These are phyloP conservation scores for Mythimna vitellina DNA, from an alignment of 2,888 invertebrate species.

Conservation along the genomic window DNA sequence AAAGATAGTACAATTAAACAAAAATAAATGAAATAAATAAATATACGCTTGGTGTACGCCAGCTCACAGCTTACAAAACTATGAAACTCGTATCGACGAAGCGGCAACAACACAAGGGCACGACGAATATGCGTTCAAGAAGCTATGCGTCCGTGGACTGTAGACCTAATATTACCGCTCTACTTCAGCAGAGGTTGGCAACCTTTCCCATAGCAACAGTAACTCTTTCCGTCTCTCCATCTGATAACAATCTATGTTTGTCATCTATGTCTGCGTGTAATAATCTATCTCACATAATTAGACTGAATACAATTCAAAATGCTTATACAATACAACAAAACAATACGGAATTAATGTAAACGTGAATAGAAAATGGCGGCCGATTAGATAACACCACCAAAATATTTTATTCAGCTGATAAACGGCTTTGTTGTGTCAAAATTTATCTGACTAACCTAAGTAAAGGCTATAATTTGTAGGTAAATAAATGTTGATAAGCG, in stretches of 20 bases:
- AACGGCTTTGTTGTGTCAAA: conserved; percentile 57
- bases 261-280: conserved; percentile 7
- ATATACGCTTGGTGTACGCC: no score
- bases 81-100: no score
- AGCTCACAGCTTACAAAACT: no score
- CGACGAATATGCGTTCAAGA: no score
- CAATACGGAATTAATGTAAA: conserved; percentile 43
- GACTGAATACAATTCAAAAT: background rate
- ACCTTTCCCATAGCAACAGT: conserved; percentile 37
- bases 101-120: no score
- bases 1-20: no score
- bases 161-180: background rate
- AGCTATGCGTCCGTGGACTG: no score
- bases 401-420: conserved; percentile 56
- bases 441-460: conserved; percentile 47
- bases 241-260: conserved; percentile 33
- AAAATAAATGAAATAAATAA: no score
- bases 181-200: conserved; percentile 19
- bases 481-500: conserved; percentile 34
- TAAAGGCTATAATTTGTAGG: conserved; percentile 28
- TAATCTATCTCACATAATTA: conserved; percentile 37
- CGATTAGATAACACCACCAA: conserved; percentile 48
- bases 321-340: conserved; percentile 1
- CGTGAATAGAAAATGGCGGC: conserved; percentile 40
- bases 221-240: conserved; percentile 13